Evolutionary conservation across 2,888 invertebrate genomes (phyloP), one percentile per base, ranked within the genome.

Genomic region (Rhimphoctona megacephalus): DNA sequence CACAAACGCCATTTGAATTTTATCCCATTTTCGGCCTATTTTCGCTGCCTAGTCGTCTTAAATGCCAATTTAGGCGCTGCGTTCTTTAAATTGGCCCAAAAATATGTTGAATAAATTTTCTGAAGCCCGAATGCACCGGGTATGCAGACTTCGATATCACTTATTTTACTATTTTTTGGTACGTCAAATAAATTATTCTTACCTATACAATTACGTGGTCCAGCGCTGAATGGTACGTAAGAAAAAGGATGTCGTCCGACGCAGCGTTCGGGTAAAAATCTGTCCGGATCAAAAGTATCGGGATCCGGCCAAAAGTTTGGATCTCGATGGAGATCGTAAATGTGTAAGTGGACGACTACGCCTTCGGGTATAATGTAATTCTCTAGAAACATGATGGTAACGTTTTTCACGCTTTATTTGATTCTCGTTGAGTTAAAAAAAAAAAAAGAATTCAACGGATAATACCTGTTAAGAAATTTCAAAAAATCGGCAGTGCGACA

Each of bases 211-310:
- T 96, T 96, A 30, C 96, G 95, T 0, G 96, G 96, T 8, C 96
- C 96, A 0, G 96, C 96, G 91, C 96, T 96, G 87, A 97, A 97
- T 0, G 97, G 96, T 67, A 97, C 94, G 90, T 96, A 97, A 0
- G 96, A 95, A 91, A 95, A 97, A 0, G 96, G 96, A 94, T 97
- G 96, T 46, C 96, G 94, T 17, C 87, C 88, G 30, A 87, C 46
- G 0, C 70, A 77, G 33, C 87, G 90, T 90, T 97, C 96, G 0
- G 96, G 95, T 57, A 96, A 92, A 93, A 97, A 97, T 87, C 97
- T 94, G 76, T 97, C 97, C 0, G 95, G 95, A 91, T 97, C 96
- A 92, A 97, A 97, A 86, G 94, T 95, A 69, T 95, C 94, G 0
- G 97, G 97, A 88, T 97, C 95, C 0, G 96, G 95, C 94, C 95